Conservation (phyloP, 2,113 vertebrate species). For the Ceyx cyanopectus region DNA sequence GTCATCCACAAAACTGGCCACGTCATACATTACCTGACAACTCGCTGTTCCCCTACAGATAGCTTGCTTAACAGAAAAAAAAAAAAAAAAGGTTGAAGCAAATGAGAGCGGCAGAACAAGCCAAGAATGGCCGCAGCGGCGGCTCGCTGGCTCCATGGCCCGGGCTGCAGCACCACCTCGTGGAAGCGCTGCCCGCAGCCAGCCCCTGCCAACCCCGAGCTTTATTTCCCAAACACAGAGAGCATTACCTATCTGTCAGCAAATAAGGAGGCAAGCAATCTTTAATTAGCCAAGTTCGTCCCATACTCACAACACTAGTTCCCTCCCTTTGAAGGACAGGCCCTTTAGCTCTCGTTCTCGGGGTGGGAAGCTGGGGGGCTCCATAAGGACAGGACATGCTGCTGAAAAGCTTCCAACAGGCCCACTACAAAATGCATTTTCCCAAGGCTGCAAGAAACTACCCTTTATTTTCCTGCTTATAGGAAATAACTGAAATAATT, state of each 20-base stretch:
- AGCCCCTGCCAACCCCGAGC: fast-evolving
- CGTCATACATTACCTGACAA: fast-evolving
- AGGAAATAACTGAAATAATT: background rate
- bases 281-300: fast-evolving
- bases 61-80: background rate
- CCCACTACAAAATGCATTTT: background rate
- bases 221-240: fast-evolving
- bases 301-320: fast-evolving
- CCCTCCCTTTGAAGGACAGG: background rate
- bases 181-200: background rate
- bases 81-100: too few relatives aligned
- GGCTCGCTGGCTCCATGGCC: background rate
- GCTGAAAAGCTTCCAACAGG: too few relatives aligned
- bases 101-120: background rate
- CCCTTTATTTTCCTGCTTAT: background rate
- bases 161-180: slow-evolving; percentile 52
- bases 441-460: background rate
- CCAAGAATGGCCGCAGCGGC: fast-evolving
- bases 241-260: fast-evolving
- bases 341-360: fast-evolving
- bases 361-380: background rate
- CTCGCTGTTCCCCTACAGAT: background rate
- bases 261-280: fast-evolving
- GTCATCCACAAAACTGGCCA: fast-evolving
- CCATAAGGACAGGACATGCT: fast-evolving